phyloP scores from a whole-genome alignment of 2,797 vertebrate species.

The Sciurus vulgaris region DNA sequence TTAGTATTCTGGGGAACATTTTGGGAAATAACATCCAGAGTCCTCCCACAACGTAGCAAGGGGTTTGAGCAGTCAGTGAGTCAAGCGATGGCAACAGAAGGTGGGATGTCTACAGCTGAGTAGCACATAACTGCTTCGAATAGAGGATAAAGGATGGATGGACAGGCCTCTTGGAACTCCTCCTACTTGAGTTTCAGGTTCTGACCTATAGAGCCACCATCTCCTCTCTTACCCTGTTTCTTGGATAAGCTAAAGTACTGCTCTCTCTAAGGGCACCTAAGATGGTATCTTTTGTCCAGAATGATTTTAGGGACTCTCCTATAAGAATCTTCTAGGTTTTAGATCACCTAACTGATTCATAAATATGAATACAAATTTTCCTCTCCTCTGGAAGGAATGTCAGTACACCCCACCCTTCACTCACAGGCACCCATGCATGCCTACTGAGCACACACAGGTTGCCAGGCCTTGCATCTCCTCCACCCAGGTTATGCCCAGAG shows the following conservation, averaged over 20 bases:
- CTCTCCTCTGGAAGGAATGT: not conserved
- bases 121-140: not conserved
- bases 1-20: not conserved
- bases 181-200: too few relatives aligned
- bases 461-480: not conserved
- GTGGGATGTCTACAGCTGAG: not conserved
- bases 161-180: too few relatives aligned
- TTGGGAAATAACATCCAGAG: not conserved
- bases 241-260: fast-evolving
- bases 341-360: not conserved
- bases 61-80: not conserved
- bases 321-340: not conserved
- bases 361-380: not conserved
- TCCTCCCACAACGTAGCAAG: not conserved
- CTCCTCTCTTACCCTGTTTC: not conserved
- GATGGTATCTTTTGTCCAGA: not conserved
- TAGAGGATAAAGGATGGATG: not conserved
- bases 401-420: not conserved
- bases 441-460: too few relatives aligned
- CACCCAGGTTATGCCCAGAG: too few relatives aligned
- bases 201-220: not conserved
- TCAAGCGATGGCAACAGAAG: not conserved
- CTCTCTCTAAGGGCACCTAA: not conserved
- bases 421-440: not conserved
- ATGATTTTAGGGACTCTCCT: not conserved